These are phyloP conservation scores for Tinamus major DNA, from an alignment of 2,797 vertebrate genomes.

Conservation along the genomic window DNA sequence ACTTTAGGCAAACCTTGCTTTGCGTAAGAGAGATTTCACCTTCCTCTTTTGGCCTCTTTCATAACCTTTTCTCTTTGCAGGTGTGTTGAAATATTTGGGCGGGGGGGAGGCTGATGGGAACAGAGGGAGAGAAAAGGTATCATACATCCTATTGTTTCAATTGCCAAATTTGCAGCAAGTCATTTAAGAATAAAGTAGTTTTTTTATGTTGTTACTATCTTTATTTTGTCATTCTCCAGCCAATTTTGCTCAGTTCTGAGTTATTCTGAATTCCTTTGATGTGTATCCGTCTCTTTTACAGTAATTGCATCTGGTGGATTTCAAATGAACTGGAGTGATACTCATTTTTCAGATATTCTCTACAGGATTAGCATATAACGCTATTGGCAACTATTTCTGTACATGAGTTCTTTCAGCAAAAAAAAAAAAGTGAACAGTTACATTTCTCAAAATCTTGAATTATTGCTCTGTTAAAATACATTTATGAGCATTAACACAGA, in stretches of 20 bases:
- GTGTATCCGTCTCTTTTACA: not conserved
- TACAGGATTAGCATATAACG: not conserved
- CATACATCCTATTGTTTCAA: not conserved
- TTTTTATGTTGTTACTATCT: not conserved
- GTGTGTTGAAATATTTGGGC: not conserved
- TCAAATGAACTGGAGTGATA: not conserved
- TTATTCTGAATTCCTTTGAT: not conserved
- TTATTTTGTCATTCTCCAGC: conserved; percentile 6
- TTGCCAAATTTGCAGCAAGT: not conserved
- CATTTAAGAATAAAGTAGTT: not conserved
- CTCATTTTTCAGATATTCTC: not conserved
- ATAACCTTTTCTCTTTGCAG: not conserved
- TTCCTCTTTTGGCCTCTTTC: not conserved
- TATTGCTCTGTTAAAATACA: not conserved
- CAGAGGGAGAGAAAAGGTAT: not conserved
- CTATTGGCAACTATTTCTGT: not conserved
- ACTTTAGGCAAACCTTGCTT: not conserved
- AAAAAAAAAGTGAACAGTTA: not conserved
- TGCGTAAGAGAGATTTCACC: not conserved
- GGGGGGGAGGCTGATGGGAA: not conserved
- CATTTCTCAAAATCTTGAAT: not conserved
- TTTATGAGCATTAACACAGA: not conserved
- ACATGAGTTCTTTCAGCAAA: not conserved
- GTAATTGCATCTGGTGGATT: not conserved
- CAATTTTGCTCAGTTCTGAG: not conserved